Base-by-base conservation (phyloP, 2,113 vertebrate genomes). In the Telmatochromis brichardi region DNA sequence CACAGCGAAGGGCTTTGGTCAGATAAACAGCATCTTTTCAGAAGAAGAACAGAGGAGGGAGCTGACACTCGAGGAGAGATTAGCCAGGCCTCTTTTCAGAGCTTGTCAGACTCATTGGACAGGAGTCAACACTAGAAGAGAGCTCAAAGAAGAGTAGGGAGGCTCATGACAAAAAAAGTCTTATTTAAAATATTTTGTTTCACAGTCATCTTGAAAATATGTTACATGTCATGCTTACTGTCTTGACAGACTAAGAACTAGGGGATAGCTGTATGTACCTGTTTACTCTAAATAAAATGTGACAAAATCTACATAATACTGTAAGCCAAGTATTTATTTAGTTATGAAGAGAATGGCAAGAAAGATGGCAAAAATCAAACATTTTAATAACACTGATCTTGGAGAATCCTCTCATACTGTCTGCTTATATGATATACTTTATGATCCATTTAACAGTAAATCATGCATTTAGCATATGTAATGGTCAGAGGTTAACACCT, bases 1-100 rank as follows among this genome's bases (percentile, higher is more conserved):
- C 89, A 90, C 81, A 11, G 90, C 47, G 55, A 81, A 92, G 89
- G 92, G 85, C 92, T 95, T 83, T 87, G 94, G 94, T 94, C 93
- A 95, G 95, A 95, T 94, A 94, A 95, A 95, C 92, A 94, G 91
- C 90, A 86, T 94, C 89, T 92, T 92, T 92, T 94, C 90, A 93
- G 82, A 85, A 68, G 35, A 85, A 92, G 94, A 94, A 94, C 90
- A 91, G 92, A 94, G 91, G 83, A 92, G 78, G 58, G 68, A 90
- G 89, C 86, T 92, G 94, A 95, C 94, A 95, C 91, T 90, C 8
- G 58, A 89, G 80, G 71, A 89, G 92, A 94, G 95, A 95, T 96
- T 95, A 95, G 87, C 83, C 1, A 83, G 73, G 82, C 79, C 86
- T 91, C 90, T 93, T 94, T 95, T 95, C 88, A 92, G 90, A 86